Conservation (phyloP, 2,797 vertebrate species). For the Centropyge bicolor region DNA sequence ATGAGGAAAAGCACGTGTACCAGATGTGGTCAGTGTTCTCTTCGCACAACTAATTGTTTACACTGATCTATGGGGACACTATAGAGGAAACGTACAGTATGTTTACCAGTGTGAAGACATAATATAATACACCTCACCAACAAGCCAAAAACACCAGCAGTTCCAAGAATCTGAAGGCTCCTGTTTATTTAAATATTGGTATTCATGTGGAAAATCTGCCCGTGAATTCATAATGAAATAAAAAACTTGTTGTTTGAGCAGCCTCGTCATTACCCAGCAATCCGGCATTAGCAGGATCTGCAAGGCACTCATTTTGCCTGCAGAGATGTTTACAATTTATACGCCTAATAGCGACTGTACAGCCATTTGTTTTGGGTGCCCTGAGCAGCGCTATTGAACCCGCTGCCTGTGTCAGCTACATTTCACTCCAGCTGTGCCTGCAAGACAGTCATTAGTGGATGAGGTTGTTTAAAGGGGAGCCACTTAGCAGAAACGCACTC, state of each 20-base stretch:
- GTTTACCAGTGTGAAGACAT: neutral
- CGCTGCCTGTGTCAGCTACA: conserved; percentile 58
- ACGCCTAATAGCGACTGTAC: conserved; percentile 45
- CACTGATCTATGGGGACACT: conserved; percentile 3
- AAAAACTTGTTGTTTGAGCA: conserved; percentile 25
- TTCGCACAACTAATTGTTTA: conserved; percentile 29
- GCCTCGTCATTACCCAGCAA: conserved; percentile 47
- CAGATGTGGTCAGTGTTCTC: conserved; percentile 24
- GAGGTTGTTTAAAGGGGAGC: conserved; percentile 64
- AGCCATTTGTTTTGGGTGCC: conserved; percentile 68
- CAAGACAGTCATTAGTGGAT: conserved; percentile 73
- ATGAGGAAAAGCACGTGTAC: conserved; percentile 8
- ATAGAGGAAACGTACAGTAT: neutral
- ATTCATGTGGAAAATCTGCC: conserved; percentile 30
- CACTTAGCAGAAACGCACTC: conserved; percentile 56
- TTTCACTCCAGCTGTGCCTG: conserved; percentile 74
- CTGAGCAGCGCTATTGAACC: conserved; percentile 65
- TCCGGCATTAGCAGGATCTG: conserved; percentile 51
- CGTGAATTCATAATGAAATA: conserved; percentile 36
- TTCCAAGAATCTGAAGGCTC: neutral
- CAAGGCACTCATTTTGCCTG: conserved; percentile 53
- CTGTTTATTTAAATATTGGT: conserved; percentile 6
- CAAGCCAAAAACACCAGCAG: neutral
- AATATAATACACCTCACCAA: neutral
- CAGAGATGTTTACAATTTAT: conserved; percentile 67